Evolutionary conservation across 2,113 vertebrate species (phyloP).

Genomic region (Cyrtonyx montezumae): DNA sequence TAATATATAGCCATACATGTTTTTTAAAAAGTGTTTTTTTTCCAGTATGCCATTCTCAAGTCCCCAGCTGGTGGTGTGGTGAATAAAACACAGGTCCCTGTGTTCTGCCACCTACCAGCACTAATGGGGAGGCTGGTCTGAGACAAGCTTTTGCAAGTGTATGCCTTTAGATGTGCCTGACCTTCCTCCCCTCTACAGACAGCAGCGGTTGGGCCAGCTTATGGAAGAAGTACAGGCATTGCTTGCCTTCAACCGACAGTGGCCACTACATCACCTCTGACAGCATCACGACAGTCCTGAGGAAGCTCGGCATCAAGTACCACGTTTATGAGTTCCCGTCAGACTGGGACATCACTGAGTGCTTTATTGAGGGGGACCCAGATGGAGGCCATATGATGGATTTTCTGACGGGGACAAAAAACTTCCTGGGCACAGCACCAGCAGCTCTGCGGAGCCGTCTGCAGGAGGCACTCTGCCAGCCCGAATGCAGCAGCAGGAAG

Average conservation of each 20-base stretch:
- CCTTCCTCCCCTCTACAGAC: neutral
- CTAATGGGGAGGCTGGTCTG: neutral
- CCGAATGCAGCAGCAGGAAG: conserved; percentile 76
- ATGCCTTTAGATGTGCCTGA: neutral
- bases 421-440: conserved; percentile 77
- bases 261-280: conserved; percentile 78
- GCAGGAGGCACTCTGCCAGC: conserved; percentile 74
- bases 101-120: neutral
- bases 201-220: conserved; percentile 43
- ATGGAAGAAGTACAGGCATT: conserved; percentile 27
- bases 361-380: conserved; percentile 80
- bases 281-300: conserved; percentile 76
- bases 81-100: neutral
- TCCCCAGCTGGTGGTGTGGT: fast-evolving
- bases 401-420: conserved; percentile 82
- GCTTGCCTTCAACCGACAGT: conserved; percentile 53
- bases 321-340: conserved; percentile 67
- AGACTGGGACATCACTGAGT: conserved; percentile 81
- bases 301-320: conserved; percentile 62
- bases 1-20: neutral
- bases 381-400: conserved; percentile 81
- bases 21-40: neutral
- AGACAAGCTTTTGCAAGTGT: neutral
- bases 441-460: conserved; percentile 75
- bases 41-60: neutral